A percentile compares a stretch with the other conserved stretches of the same genome.
These are phyloP conservation scores for Anguilla megastoma DNA, from an alignment of 2,797 vertebrate species.

Conservation along the genomic window DNA sequence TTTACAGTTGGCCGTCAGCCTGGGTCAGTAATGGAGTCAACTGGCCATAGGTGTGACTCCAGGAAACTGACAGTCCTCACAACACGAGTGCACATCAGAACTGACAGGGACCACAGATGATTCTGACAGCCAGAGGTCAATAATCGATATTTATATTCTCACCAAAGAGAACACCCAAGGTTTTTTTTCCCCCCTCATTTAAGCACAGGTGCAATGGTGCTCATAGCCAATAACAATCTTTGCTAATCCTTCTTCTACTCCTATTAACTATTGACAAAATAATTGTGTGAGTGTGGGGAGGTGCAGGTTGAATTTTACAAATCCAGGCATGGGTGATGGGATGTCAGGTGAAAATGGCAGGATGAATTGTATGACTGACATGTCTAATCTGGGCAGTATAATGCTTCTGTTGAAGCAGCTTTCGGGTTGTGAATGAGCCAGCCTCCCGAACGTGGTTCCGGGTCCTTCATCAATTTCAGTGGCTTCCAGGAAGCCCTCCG, in stretches of 20 bases:
- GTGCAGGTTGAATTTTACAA: not conserved
- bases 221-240: not conserved
- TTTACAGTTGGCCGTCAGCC: not conserved
- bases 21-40: conserved; percentile 31
- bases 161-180: not conserved
- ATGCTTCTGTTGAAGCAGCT: conserved; percentile 65
- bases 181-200: not conserved
- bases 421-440: conserved; percentile 56
- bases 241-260: conserved; percentile 20
- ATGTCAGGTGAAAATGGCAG: conserved; percentile 6
- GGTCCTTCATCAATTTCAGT: not conserved
- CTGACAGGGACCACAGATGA: conserved; percentile 27
- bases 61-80: conserved; percentile 30
- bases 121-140: conserved; percentile 25
- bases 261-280: conserved; percentile 49
- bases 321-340: not conserved
- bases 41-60: not conserved
- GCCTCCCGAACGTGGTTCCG: not conserved
- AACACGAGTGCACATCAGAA: not conserved
- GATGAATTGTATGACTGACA: conserved; percentile 17
- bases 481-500: not conserved
- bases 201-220: conserved; percentile 30
- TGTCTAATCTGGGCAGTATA: conserved; percentile 61
- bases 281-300: not conserved
- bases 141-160: conserved; percentile 34